A percentile compares a stretch with the other conserved stretches of the same genome.
Conservation (phyloP, 2,113 vertebrate species). For the Zootoca vivipara region DNA sequence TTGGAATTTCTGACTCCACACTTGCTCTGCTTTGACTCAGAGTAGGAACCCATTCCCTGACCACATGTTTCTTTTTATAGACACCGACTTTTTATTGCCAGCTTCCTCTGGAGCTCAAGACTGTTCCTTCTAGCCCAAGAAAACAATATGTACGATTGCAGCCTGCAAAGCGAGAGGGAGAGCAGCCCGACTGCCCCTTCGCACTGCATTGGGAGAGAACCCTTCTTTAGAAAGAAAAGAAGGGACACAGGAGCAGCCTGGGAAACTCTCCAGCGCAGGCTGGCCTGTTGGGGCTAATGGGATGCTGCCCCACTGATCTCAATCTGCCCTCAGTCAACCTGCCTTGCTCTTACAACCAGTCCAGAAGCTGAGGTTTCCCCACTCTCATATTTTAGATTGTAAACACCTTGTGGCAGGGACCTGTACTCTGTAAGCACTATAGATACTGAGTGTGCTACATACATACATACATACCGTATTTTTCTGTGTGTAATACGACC, state of each 20-base stretch:
- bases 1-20: conserved; percentile 78
- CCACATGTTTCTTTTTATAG: conserved; percentile 82
- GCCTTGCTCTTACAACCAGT: too few relatives aligned
- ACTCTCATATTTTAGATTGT: too few relatives aligned
- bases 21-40: conserved; percentile 73
- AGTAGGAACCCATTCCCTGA: conserved; percentile 76
- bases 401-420: too few relatives aligned
- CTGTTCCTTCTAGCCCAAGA: conserved; percentile 50
- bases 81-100: conserved; percentile 70
- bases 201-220: not conserved
- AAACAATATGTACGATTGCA: conserved; percentile 59
- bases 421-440: too few relatives aligned
- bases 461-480: too few relatives aligned
- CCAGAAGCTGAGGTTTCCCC: too few relatives aligned
- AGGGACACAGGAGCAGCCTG: not conserved
- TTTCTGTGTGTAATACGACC: too few relatives aligned
- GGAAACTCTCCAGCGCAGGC: too few relatives aligned
- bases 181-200: conserved; percentile 18
- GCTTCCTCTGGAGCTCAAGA: conserved; percentile 73
- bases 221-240: conserved; percentile 49
- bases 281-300: too few relatives aligned
- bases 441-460: too few relatives aligned
- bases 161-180: conserved; percentile 22
- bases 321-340: too few relatives aligned
- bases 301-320: too few relatives aligned